phyloP scores from a whole-genome alignment of 2,113 vertebrate genomes.

The Nannospalax galili region DNA sequence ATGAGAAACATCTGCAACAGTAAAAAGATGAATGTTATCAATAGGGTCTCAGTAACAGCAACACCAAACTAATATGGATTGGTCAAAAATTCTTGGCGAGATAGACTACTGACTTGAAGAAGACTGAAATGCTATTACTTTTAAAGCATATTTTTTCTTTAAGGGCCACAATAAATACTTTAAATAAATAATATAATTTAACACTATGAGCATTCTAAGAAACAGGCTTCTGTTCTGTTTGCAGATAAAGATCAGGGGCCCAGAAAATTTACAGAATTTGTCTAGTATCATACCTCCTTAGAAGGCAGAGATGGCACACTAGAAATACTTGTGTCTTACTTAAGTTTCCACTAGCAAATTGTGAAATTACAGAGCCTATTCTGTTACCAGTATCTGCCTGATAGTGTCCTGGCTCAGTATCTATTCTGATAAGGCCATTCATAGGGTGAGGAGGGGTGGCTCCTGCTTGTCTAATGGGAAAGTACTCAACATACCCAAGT shows the following conservation, averaged over 20 bases:
- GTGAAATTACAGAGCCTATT: neutral
- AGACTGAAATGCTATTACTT: neutral
- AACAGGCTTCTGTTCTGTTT: neutral
- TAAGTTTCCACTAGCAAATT: neutral
- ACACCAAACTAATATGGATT: neutral
- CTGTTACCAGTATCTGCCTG: neutral
- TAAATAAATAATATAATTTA: neutral
- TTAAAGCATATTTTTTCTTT: neutral
- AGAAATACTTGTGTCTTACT: neutral
- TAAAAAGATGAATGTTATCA: neutral
- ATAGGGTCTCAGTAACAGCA: neutral
- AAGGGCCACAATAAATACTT: neutral
- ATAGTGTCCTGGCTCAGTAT: too few species aligned
- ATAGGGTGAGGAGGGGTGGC: neutral
- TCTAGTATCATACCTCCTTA: neutral
- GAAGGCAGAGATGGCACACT: neutral
- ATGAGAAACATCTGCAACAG: conserved; percentile 89
- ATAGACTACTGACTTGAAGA: neutral
- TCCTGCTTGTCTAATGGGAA: neutral
- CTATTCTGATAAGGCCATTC: neutral
- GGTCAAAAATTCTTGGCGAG: neutral
- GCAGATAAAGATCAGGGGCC: neutral
- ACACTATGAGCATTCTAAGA: neutral
- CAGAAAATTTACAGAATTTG: neutral
- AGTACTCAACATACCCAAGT: neutral